Evolutionary conservation across 2,888 invertebrate genomes (phyloP).

Genomic region (Papilio protenor): DNA sequence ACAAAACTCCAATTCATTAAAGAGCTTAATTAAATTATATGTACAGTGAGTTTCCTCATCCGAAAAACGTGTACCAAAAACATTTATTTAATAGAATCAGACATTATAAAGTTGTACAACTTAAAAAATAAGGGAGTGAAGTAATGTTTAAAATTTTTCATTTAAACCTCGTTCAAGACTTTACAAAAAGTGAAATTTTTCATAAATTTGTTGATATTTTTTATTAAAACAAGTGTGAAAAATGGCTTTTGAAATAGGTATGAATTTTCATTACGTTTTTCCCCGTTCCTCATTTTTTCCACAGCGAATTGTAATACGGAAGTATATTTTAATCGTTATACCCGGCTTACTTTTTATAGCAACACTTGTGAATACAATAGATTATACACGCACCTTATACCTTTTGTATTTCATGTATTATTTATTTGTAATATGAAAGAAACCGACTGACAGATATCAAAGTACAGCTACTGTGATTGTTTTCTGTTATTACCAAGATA

Average conservation of each 20-base stretch:
- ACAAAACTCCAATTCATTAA: background rate
- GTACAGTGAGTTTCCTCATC: background rate
- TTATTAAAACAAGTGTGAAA: slow-evolving; percentile 10
- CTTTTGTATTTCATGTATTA: background rate
- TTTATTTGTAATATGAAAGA: background rate
- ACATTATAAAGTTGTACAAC: background rate
- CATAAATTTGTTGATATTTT: background rate
- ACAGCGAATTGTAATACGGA: slow-evolving; percentile 3
- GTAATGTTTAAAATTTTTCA: background rate
- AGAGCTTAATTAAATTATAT: slow-evolving; percentile 12
- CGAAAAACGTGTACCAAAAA: background rate
- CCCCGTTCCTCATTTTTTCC: background rate
- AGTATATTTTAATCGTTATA: slow-evolving; percentile 22
- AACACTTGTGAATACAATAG: slow-evolving; percentile 23
- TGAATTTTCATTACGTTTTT: slow-evolving; percentile 16
- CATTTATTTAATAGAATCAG: background rate
- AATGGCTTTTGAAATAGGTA: slow-evolving; percentile 11
- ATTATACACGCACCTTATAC: background rate
- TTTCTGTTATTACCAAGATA: too few relatives aligned
- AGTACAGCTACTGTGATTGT: too few relatives aligned
- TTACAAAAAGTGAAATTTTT: background rate
- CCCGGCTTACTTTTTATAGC: slow-evolving; percentile 4
- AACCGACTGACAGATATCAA: background rate
- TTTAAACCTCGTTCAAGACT: background rate
- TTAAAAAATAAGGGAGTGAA: background rate